Conservation (phyloP, 2,888 invertebrate genomes). For the Stomorhina lunata region DNA sequence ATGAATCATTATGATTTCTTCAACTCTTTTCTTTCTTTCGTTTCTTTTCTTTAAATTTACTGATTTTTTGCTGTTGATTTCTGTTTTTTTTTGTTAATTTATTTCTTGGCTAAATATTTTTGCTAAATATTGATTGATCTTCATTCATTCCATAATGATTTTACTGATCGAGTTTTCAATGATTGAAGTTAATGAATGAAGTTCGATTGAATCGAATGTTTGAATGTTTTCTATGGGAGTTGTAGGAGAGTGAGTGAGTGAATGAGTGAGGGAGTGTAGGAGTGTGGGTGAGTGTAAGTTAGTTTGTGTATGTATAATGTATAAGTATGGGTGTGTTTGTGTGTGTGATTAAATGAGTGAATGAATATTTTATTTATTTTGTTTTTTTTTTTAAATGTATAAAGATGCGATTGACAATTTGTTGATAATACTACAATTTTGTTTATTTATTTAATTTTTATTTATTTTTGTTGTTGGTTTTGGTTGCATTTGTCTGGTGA, state of each 20-base stretch:
- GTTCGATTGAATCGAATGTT: too few relatives aligned
- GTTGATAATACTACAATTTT: slow-evolving; percentile 52
- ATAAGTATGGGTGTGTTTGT: not conserved
- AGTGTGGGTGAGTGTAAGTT: not conserved
- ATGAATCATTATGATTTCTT: slow-evolving; percentile 11
- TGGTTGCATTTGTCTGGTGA: slow-evolving; percentile 50
- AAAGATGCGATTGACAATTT: slow-evolving; percentile 52
- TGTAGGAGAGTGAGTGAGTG: not conserved
- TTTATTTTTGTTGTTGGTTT: slow-evolving; percentile 34
- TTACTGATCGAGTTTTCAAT: not conserved
- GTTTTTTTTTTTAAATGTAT: slow-evolving; percentile 20
- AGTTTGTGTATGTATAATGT: not conserved
- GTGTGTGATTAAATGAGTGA: not conserved
- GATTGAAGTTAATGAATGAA: slow-evolving; percentile 26
- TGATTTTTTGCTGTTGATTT: not conserved
- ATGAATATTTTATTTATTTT: slow-evolving; percentile 7
- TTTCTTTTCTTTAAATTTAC: not conserved
- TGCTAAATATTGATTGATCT: slow-evolving; percentile 41
- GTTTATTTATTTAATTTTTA: slow-evolving; percentile 39
- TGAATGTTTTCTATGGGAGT: not conserved
- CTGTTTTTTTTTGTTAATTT: too few relatives aligned
- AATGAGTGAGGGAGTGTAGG: not conserved
- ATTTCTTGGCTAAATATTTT: slow-evolving; percentile 32
- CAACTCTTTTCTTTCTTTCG: not conserved
- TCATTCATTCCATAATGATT: slow-evolving; percentile 13